A percentile compares a stretch with the other conserved stretches of the same genome.
These are phyloP conservation scores for Apogon talboti DNA, from an alignment of 2,797 vertebrate genomes.

Conservation along the genomic window DNA sequence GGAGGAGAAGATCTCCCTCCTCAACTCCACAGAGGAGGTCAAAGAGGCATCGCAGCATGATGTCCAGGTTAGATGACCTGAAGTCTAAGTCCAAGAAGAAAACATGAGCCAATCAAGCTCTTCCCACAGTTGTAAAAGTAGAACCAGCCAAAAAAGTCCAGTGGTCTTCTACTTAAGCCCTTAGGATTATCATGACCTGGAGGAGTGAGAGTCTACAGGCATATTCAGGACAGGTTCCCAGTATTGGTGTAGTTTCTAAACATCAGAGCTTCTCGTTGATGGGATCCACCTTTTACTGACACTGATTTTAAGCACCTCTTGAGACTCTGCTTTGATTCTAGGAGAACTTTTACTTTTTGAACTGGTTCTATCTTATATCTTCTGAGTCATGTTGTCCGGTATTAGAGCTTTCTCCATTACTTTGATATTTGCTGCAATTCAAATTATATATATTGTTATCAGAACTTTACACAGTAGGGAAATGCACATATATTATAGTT, in stretches of 20 bases:
- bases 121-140: too few species aligned
- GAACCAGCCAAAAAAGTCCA: too few species aligned
- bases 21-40: too few species aligned
- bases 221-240: slow-evolving; percentile 3
- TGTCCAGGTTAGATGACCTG: too few species aligned
- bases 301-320: slow-evolving; percentile 25
- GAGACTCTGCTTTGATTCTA: slow-evolving; percentile 29
- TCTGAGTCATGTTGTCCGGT: slow-evolving; percentile 8
- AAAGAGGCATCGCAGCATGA: too few species aligned
- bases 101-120: too few species aligned
- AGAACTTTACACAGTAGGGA: neutral
- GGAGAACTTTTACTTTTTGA: neutral
- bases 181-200: too few species aligned
- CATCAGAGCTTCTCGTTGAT: slow-evolving; percentile 27
- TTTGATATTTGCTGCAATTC: slow-evolving; percentile 7
- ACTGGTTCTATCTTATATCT: slow-evolving; percentile 15
- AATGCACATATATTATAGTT: too few species aligned
- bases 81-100: too few species aligned
- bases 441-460: neutral
- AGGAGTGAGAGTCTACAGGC: too few species aligned
- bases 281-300: slow-evolving; percentile 26
- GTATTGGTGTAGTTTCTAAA: slow-evolving; percentile 21
- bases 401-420: neutral
- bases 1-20: too few species aligned
- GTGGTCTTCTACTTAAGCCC: too few species aligned